Evolutionary conservation across 1,140 invertebrate genomes (phyloP), one percentile per base, ranked within the genome.

Genomic region (Vanessa atalanta): DNA sequence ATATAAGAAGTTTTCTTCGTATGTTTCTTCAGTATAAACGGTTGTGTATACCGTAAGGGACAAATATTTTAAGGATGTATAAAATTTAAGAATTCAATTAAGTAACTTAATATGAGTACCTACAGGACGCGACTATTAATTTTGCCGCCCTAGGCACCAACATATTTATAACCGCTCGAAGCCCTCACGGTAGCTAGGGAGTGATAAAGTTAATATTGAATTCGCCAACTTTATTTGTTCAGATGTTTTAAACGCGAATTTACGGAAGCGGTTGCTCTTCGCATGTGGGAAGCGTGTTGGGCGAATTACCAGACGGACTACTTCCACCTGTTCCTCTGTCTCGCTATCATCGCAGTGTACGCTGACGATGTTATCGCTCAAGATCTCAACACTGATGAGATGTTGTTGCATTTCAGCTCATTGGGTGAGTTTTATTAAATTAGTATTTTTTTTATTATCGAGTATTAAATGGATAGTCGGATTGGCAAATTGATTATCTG

Each of bases 201-300:
- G 37, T 4, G 37, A 43, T 43, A 43, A 43, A 6, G 6, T 43
- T 4, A 43, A 43, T 43, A 43, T 43, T 43, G 8, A 43, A 43
- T 1, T 31, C 26, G 2, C 6, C 2, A 51, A 51, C 50, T 51
- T 51, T 31, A 15, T 55, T 31, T 48, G 67, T 73, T 57, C 84
- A 96, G 95, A 64, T 98, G 97, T 88, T 96, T 97, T 83, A 97
- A 98, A 82, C 94, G 97, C 7, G 98, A 98, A 90, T 99, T 98
- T 83, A 96, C 96, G 5, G 97, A 98, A 85, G 94, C 95, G 14
- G 96, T 97, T 60, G 97, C 97, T 0, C 94, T 98, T 6, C 94
- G 96, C 26, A 98, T 98, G 95, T 99, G 98, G 97, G 97, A 98
- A 91, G 96, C 97, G 1, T 99, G 98, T 88, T 99, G 98, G 98